Evolutionary conservation across 2,888 invertebrate species (phyloP).

Genomic region (Nephrotoma appendiculata): DNA sequence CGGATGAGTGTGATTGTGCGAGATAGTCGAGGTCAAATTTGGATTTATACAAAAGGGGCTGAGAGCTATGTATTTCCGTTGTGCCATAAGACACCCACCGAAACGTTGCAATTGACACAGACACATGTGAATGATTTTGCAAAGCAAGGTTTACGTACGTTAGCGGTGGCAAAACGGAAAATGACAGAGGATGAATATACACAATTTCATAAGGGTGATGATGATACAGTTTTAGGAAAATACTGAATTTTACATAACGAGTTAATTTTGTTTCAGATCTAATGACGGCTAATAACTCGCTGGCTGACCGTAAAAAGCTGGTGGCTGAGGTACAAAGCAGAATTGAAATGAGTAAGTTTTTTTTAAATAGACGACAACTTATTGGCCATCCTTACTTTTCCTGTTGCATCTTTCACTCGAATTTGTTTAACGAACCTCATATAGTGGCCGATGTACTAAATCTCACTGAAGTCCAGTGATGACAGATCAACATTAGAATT

Average conservation of each 20-base stretch:
- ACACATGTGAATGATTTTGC: constrained; percentile 41
- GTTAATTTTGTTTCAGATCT: constrained; percentile 11
- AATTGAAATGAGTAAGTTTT: constrained; percentile 24
- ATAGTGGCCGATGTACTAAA: too few species aligned
- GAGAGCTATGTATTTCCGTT: constrained; percentile 61
- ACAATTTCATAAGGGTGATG: constrained; percentile 37
- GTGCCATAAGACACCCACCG: constrained; percentile 28
- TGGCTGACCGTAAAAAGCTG: constrained; percentile 26
- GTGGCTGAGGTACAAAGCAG: constrained; percentile 24
- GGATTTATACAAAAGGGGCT: constrained; percentile 70
- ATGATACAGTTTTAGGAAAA: constrained; percentile 15
- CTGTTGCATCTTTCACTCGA: too few species aligned
- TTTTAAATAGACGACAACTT: neutral
- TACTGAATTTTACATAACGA: neutral
- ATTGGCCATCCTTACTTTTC: neutral
- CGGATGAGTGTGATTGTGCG: constrained; percentile 82
- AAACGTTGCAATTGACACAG: constrained; percentile 35
- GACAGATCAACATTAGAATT: too few species aligned
- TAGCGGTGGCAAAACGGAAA: constrained; percentile 61
- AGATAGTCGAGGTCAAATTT: constrained; percentile 47
- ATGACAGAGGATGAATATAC: constrained; percentile 53
- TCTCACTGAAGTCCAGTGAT: too few species aligned
- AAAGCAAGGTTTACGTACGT: constrained; percentile 61
- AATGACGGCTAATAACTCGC: constrained; percentile 24
- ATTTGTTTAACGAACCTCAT: too few species aligned